Conservation (phyloP, 2,797 vertebrate genomes). For the Urosaurus nigricauda region DNA sequence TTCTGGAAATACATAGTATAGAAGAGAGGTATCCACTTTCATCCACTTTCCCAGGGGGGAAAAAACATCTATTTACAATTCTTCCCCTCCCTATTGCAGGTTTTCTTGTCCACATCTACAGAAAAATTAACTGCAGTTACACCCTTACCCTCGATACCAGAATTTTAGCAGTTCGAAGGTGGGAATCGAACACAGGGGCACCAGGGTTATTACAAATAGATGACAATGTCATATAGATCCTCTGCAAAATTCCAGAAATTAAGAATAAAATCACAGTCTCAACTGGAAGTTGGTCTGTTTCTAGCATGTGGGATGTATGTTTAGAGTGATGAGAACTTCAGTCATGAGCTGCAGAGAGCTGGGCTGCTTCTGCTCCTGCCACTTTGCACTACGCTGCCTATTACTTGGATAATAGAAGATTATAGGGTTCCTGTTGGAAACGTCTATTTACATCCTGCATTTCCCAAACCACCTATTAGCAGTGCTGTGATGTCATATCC, state of each 20-base stretch:
- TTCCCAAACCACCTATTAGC: constrained; percentile 71
- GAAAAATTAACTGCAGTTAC: neutral
- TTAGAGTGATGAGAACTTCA: neutral
- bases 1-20: neutral
- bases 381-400: constrained; percentile 57
- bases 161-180: neutral
- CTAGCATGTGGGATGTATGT: neutral
- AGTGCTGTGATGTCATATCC: constrained; percentile 66
- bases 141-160: neutral
- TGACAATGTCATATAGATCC: neutral
- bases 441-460: constrained; percentile 71
- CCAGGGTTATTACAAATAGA: neutral
- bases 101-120: neutral
- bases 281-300: neutral
- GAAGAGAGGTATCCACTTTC: neutral
- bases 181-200: too few species aligned
- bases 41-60: neutral
- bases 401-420: constrained; percentile 74
- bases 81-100: neutral
- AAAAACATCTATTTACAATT: too few species aligned
- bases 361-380: neutral
- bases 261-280: neutral
- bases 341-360: constrained; percentile 10
- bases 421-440: constrained; percentile 69
- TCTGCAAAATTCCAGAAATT: neutral